A percentile compares a stretch with the other conserved stretches of the same genome.
Conservation (phyloP, 2,888 invertebrate genomes). For the Megamerina dolium region DNA sequence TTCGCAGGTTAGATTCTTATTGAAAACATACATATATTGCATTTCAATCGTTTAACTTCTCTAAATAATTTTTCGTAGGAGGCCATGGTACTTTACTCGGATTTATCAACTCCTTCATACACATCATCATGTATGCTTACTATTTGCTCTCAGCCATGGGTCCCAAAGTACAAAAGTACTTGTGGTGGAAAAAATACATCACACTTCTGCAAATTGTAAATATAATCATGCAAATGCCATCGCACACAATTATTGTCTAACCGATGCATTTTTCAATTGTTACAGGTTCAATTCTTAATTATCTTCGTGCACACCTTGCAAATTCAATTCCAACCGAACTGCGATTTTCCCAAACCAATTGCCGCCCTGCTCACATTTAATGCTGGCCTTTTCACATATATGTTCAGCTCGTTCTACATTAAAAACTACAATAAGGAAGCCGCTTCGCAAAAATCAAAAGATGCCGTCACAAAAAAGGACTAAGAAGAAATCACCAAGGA, state of each 20-base stretch:
- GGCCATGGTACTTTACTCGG: slow-evolving; percentile 85
- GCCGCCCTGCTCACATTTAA: slow-evolving; percentile 63
- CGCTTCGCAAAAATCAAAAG: slow-evolving; percentile 28
- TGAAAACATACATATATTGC: neutral
- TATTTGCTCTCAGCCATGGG: slow-evolving; percentile 84
- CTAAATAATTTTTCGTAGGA: slow-evolving; percentile 59
- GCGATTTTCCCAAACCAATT: slow-evolving; percentile 66
- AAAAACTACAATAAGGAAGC: slow-evolving; percentile 56
- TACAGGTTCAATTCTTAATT: slow-evolving; percentile 67
- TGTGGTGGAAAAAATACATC: slow-evolving; percentile 94
- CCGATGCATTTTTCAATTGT: slow-evolving; percentile 29
- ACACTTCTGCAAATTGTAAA: slow-evolving; percentile 79
- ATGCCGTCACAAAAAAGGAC: slow-evolving; percentile 32
- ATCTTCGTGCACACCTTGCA: slow-evolving; percentile 65
- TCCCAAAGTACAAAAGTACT: slow-evolving; percentile 77
- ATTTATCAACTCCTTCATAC: slow-evolving; percentile 81
- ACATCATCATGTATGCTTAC: slow-evolving; percentile 87
- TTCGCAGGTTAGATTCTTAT: slow-evolving; percentile 52
- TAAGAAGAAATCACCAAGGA: slow-evolving; percentile 26
- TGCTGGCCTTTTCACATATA: slow-evolving; percentile 65
- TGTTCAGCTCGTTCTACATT: slow-evolving; percentile 72
- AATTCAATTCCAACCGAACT: slow-evolving; percentile 61
- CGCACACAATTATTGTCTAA: no score
- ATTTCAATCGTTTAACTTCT: neutral
- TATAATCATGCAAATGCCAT: no score